Evolutionary conservation across 64 coral and sea anemone genomes (phyloP).

Genomic region (Stichodactyla mertensii): DNA sequence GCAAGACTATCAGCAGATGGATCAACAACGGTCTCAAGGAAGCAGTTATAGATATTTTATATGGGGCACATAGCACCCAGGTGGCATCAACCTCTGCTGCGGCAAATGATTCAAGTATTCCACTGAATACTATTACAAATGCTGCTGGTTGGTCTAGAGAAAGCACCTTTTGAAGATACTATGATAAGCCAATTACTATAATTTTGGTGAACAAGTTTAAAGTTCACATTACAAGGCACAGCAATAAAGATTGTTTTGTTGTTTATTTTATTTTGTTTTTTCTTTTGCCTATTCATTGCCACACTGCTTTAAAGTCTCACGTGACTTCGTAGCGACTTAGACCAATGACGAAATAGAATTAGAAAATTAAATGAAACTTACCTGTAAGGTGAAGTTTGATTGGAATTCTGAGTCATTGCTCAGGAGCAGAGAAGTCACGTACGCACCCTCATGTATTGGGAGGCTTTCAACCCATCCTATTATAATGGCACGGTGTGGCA

Average conservation of each 20-base stretch:
- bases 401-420: no score
- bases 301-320: background rate
- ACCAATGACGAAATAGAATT: no score
- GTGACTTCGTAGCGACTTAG: no score
- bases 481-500: constrained; percentile 13
- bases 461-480: background rate
- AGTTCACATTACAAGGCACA: background rate
- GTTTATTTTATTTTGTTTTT: background rate
- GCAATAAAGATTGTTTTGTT: background rate
- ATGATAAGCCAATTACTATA: background rate
- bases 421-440: no score
- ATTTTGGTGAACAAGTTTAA: background rate
- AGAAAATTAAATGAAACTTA: no score
- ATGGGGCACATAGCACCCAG: background rate
- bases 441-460: background rate
- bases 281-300: background rate
- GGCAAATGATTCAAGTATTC: background rate
- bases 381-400: no score
- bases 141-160: background rate
- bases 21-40: background rate
- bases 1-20: background rate
- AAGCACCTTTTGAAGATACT: background rate
- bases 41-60: constrained; percentile 2
- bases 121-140: background rate
- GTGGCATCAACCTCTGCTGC: background rate